Base-by-base conservation (phyloP, 2,888 invertebrate species). In the Pilophorus perplexus region DNA sequence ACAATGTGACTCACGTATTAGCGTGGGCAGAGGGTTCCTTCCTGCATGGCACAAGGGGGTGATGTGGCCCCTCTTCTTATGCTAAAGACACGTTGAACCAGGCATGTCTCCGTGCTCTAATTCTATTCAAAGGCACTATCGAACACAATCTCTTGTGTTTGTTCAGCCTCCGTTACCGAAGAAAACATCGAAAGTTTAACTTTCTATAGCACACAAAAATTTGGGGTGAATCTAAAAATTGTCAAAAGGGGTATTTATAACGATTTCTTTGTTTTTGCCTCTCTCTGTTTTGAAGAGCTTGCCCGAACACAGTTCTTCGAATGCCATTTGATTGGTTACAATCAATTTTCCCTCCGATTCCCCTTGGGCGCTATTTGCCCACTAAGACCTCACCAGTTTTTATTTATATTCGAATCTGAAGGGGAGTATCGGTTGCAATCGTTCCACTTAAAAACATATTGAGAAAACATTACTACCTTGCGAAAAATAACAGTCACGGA, bases 1-100 rank as follows among this genome's bases (percentile, higher is more conserved):
- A 59, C 59, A 59, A 59, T 59, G 59, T 59, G 59, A 42, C 59
- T 59, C 59, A 59, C 59, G 59, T 59, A 59, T 59, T 27, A 59
- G 42, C 59, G 59, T 59, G 59, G 59, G 59, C 25, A n/a, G 52
- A 52, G 16, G 28, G 52, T 27, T 28, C 52, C 52, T 52, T 52
- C 52, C 52, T 28, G 52, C 42, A 10, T 14, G 8, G 10, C 5
- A 16, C n/a, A 42, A n/a, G n/a, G n/a, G n/a, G n/a, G n/a, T n/a
- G n/a, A n/a, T n/a, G n/a, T 42, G 8, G 14, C 42, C 16, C 14
- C 42, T n/a, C 42, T 42, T 14, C n/a, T 42, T 42, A 42, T n/a
- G 16, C 6, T 42, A 42, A 42, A 42, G 42, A 33, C 33, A 33
- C 6, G 12, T 12, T 6, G 33, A 8, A 6, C 33, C 33, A n/a